Base-by-base conservation (phyloP, 1,140 invertebrate genomes). In the Ceratosolen solmsi region DNA sequence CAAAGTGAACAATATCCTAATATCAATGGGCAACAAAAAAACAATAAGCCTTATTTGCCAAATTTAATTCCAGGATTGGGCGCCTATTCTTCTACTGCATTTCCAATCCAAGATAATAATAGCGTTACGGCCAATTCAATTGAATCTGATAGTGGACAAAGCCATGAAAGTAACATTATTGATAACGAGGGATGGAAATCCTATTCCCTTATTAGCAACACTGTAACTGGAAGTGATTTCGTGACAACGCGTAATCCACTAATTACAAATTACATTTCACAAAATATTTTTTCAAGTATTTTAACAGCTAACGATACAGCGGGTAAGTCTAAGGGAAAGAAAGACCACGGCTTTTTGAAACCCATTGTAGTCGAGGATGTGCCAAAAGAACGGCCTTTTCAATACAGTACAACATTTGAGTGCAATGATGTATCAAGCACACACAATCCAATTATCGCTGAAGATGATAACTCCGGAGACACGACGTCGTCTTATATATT, bases 361-460 rank as follows among this genome's bases (percentile, higher is more conserved):
- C 91, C 91, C 33, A 92, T 91, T 38, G 85, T 92, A 0, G 90
- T 92, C 0, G 85, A 88, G 1, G 90, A 92, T 17, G 77, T 56
- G 4, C 65, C 51, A 8, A 77, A 76, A n/a, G 60, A 80, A 63
- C 46, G 8, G 2, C 70, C 77, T 54, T 84, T 83, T 71, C 81
- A 85, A 54, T 87, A 88, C 58, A 87, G 84, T 25, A 87, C 87
- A 54, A 85, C 83, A 3, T 86, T 86, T 49, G 80, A 83, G 27
- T 87, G 86, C 36, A 80, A 83, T 7, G 81, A 85, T 54, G 49
- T 25, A 13, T 56, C 82, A 3, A 79, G 33, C 22, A 86, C 85
- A 0, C 27, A 63, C 9, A 46, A 79, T 76, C 80, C 78, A 7
- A 51, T 25, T 5, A 2, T 46, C 17, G 65, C 51, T 3, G 77